Evolutionary conservation across 1,140 invertebrate genomes (phyloP), one percentile per base, ranked within the genome.

Genomic region (Antheraea mylitta): DNA sequence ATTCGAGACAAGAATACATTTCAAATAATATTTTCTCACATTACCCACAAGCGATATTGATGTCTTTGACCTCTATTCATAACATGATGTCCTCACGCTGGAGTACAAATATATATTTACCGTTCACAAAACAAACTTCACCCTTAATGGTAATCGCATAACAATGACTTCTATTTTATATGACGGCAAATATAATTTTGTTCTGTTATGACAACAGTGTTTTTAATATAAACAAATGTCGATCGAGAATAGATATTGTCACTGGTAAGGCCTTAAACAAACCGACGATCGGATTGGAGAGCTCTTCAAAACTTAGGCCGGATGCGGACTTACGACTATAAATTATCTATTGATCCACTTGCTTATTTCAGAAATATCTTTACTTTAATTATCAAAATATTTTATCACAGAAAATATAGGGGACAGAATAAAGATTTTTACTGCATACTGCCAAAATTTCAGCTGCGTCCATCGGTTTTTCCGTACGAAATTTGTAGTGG

Each of bases 231-330:
- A 86, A 86, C 81, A 86, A 86, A 76, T 81, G 80, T 77, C 75
- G 78, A 86, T 86, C 75, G 68, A 81, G 80, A 81, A 86, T 81
- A 84, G 82, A 84, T 82, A 84, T 76, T 86, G 82, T 86, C 84
- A 81, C 79, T 84, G 80, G 65, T 60, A 19, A 80, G 75, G 82
- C 72, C 68, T 72, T 78, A 73, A 73, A 81, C 79, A 80, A 74
- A 84, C 83, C 69, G 18, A 69, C 70, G 71, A 76, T 67, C 22
- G 16, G 45, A 30, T 53, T 53, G 45, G 45, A 53, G 45, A 53
- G 60, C 60, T 60, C 18, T 36, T 19, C 3, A 65, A 48, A 48
- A 58, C 37, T 72, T 68, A 72, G 70, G 68, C 66, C n/a, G 37
- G 58, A 48, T n/a, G 64, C 22, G 36, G 64, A 73, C 65, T 64